Evolutionary conservation across 2,888 invertebrate species (phyloP).

Genomic region (Ochlodes sylvanus): DNA sequence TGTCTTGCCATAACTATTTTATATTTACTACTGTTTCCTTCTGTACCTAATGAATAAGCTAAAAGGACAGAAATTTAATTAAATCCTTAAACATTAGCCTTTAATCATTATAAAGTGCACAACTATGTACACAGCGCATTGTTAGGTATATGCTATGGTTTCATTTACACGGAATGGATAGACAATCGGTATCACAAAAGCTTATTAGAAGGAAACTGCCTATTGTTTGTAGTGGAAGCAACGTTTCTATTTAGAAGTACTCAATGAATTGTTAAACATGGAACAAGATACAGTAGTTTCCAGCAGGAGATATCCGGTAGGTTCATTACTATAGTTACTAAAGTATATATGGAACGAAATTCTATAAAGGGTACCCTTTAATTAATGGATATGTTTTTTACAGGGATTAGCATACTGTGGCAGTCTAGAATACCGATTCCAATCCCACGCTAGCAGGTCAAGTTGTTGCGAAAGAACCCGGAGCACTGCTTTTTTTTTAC

Average conservation of each 20-base stretch:
- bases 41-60: no score
- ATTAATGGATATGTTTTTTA: no score
- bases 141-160: conserved; percentile 28
- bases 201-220: conserved; percentile 74
- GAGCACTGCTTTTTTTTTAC: no score
- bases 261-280: conserved; percentile 68
- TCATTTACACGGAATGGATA: conserved; percentile 45
- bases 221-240: conserved; percentile 76
- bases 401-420: no score
- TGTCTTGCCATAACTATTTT: no score
- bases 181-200: conserved; percentile 71
- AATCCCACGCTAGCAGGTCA: no score
- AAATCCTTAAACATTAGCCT: neutral
- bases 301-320: conserved; percentile 43
- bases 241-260: conserved; percentile 61
- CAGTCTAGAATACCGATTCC: no score
- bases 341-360: conserved; percentile 15
- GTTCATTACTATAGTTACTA: conserved; percentile 27
- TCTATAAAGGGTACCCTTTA: no score
- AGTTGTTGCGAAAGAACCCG: no score
- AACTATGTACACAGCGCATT: neutral
- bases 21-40: no score
- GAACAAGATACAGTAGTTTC: conserved; percentile 58
- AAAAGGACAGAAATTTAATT: neutral
- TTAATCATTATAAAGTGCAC: neutral